Evolutionary conservation across 2,797 vertebrate species (phyloP).

Genomic region (Cercopithecus diana): DNA sequence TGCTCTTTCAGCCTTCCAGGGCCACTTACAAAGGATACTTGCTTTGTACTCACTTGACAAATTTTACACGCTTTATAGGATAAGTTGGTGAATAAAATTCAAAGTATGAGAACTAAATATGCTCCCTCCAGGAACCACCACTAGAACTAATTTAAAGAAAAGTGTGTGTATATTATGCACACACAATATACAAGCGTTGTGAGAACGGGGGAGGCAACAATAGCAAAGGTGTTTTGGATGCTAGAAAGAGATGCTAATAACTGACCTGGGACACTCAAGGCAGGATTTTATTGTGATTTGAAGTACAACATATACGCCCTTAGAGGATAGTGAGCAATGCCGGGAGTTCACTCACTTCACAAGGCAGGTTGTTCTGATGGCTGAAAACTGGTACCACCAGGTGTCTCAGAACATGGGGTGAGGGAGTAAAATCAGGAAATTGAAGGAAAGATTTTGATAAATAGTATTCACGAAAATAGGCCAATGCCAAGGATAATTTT

Average conservation of each 20-base stretch:
- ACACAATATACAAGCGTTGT: background rate
- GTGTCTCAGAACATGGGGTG: background rate
- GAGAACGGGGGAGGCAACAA: background rate
- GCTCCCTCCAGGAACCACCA: background rate
- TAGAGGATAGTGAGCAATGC: fast-evolving
- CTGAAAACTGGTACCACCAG: background rate
- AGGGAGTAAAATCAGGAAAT: background rate
- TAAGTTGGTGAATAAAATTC: background rate
- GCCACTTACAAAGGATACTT: background rate
- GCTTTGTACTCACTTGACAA: background rate
- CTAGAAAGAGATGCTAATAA: background rate
- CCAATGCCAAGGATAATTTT: background rate
- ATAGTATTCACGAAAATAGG: background rate
- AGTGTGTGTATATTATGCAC: too few relatives aligned
- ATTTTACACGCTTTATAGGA: background rate
- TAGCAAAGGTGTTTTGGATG: background rate
- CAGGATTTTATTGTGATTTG: background rate
- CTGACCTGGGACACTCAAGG: fast-evolving
- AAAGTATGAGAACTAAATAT: background rate
- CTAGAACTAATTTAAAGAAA: background rate
- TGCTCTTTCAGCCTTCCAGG: background rate
- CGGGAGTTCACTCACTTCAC: too few relatives aligned
- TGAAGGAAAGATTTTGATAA: background rate
- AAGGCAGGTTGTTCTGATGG: too few relatives aligned
- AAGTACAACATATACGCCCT: fast-evolving